These are phyloP conservation scores for Albula glossodonta DNA, from an alignment of 2,113 vertebrate species.

Conservation along the genomic window DNA sequence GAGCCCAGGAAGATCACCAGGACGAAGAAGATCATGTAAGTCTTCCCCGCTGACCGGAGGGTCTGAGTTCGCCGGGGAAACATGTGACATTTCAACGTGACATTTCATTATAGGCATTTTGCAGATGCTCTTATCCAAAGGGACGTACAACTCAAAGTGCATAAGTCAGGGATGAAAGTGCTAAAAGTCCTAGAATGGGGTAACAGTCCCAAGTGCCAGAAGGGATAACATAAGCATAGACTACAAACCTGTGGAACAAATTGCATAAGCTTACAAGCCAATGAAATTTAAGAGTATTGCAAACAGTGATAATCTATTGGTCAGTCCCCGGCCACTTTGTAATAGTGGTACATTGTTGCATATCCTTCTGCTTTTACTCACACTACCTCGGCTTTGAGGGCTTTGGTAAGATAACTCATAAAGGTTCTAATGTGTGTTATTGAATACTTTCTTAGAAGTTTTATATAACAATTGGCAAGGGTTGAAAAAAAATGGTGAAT, in stretches of 20 bases:
- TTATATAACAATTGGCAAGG: neutral
- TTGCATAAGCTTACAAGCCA: neutral
- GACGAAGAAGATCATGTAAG: slow-evolving; percentile 99
- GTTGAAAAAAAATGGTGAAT: no score
- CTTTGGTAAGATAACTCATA: no score
- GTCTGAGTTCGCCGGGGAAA: slow-evolving; percentile 69
- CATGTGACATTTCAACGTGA: neutral
- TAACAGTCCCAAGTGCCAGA: no score
- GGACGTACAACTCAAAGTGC: no score
- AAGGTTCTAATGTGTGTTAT: neutral
- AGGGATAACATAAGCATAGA: no score
- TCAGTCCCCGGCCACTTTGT: neutral
- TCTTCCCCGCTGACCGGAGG: slow-evolving; percentile 91
- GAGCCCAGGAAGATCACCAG: slow-evolving; percentile 97
- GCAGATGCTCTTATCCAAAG: no score
- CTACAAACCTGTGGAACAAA: neutral
- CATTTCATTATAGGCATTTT: no score
- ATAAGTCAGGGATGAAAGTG: no score
- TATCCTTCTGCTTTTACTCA: no score
- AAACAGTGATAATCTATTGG: neutral
- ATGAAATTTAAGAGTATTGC: neutral
- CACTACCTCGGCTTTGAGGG: no score
- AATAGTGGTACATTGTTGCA: no score
- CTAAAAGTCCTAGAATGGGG: no score
- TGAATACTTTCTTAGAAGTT: neutral